phyloP scores from a whole-genome alignment of 2,797 vertebrate genomes.

The Moxostoma hubbsi region DNA sequence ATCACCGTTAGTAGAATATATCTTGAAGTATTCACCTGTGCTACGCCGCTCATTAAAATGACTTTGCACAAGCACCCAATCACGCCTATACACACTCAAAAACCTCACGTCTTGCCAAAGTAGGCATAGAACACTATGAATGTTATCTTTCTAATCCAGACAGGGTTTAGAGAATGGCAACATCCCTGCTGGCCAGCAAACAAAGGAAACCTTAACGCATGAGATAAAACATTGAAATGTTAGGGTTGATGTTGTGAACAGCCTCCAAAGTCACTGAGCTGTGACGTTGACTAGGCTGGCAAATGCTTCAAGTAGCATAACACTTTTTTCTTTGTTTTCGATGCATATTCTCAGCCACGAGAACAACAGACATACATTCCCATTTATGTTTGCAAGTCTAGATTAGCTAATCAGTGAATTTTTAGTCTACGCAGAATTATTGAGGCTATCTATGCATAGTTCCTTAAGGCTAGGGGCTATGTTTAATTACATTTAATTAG shows the following conservation, averaged over 20 bases:
- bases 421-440: not conserved
- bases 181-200: conserved; percentile 31
- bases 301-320: conserved; percentile 19
- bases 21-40: not conserved
- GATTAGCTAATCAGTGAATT: not conserved
- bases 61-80: conserved; percentile 8
- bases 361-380: conserved; percentile 3
- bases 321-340: conserved; percentile 28
- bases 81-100: conserved; percentile 1
- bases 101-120: conserved; percentile 53
- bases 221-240: conserved; percentile 47
- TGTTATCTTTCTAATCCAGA: conserved; percentile 56
- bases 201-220: conserved; percentile 38
- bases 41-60: not conserved
- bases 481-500: too few species aligned
- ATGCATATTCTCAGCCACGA: not conserved
- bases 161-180: conserved; percentile 44
- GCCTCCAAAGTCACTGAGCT: conserved; percentile 38
- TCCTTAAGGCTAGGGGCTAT: too few species aligned
- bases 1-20: not conserved
- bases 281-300: conserved; percentile 37
- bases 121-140: conserved; percentile 33
- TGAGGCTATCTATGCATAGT: not conserved
- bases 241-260: conserved; percentile 31
- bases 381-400: not conserved